Conservation (phyloP, 1,140 invertebrate genomes). For the Rhizoglyphus robini region DNA sequence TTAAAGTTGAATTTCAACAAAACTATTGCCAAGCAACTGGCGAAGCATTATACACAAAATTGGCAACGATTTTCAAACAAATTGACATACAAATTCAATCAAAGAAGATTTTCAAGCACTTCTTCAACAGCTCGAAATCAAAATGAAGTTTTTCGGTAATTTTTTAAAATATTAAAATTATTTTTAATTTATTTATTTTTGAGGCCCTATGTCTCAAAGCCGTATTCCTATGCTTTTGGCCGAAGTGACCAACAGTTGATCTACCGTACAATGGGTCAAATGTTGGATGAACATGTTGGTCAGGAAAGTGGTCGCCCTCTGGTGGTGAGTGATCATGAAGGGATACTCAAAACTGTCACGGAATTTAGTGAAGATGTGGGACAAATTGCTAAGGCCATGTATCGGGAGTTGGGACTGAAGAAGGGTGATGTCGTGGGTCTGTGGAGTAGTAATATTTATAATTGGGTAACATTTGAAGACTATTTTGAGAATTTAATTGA, state of each 20-base stretch:
- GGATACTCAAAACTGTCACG: slow-evolving; percentile 19
- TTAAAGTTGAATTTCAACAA: too few relatives aligned
- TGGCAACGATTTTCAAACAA: too few relatives aligned
- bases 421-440: slow-evolving; percentile 22
- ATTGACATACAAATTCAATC: too few relatives aligned
- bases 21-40: too few relatives aligned
- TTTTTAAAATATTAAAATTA: too few relatives aligned
- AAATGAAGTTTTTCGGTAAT: too few relatives aligned
- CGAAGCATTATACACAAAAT: too few relatives aligned
- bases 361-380: slow-evolving; percentile 23
- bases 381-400: slow-evolving; percentile 8
- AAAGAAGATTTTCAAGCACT: too few relatives aligned
- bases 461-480: slow-evolving; percentile 8
- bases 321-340: slow-evolving; percentile 20
- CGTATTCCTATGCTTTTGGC: slow-evolving; percentile 22
- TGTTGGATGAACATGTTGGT: slow-evolving; percentile 5
- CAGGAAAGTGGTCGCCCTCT: not conserved
- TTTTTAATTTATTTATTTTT: too few relatives aligned
- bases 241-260: not conserved
- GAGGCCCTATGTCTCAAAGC: too few relatives aligned
- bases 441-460: slow-evolving; percentile 22
- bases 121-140: too few relatives aligned
- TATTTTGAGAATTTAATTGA: not conserved
- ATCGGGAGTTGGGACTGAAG: not conserved
- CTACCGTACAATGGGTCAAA: slow-evolving; percentile 17